phyloP scores from a whole-genome alignment of 2,888 invertebrate genomes.

The Pachliopta kotzebuea region DNA sequence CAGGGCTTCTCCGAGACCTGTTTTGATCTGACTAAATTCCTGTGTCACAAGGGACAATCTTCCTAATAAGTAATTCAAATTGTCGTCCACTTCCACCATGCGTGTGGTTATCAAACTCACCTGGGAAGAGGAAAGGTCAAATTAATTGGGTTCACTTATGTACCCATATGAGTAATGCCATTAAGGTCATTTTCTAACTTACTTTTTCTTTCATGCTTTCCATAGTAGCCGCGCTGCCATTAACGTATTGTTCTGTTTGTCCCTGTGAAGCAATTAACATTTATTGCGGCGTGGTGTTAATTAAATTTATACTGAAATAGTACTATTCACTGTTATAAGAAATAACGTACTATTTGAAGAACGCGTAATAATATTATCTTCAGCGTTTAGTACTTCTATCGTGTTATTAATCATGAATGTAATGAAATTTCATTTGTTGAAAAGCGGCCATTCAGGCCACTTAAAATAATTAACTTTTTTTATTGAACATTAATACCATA shows the following conservation, averaged over 20 bases:
- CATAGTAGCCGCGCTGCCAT: slow-evolving; percentile 88
- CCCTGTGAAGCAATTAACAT: slow-evolving; percentile 67
- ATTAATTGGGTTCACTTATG: slow-evolving; percentile 32
- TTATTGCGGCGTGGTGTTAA: slow-evolving; percentile 12
- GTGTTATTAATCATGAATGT: slow-evolving; percentile 1
- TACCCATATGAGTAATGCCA: slow-evolving; percentile 17
- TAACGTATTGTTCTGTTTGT: slow-evolving; percentile 89
- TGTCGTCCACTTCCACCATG: slow-evolving; percentile 89
- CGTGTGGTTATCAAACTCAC: slow-evolving; percentile 88
- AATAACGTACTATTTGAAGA: too few species aligned
- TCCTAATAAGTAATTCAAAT: slow-evolving; percentile 91
- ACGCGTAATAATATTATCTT: too few species aligned
- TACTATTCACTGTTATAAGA: not conserved
- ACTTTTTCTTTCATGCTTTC: slow-evolving; percentile 89
- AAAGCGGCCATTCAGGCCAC: not conserved
- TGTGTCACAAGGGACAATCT: slow-evolving; percentile 89
- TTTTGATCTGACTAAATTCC: slow-evolving; percentile 91
- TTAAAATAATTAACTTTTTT: slow-evolving; percentile 14
- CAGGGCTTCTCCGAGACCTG: slow-evolving; percentile 86
- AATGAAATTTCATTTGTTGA: slow-evolving; percentile 4
- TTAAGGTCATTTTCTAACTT: slow-evolving; percentile 36
- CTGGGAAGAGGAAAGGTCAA: slow-evolving; percentile 52
- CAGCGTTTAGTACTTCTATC: not conserved
- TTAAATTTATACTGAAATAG: slow-evolving; percentile 9
- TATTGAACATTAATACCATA: not conserved